These are phyloP conservation scores for Rhabdophis nuchalis DNA, from an alignment of 2,797 vertebrate genomes.

Conservation along the genomic window DNA sequence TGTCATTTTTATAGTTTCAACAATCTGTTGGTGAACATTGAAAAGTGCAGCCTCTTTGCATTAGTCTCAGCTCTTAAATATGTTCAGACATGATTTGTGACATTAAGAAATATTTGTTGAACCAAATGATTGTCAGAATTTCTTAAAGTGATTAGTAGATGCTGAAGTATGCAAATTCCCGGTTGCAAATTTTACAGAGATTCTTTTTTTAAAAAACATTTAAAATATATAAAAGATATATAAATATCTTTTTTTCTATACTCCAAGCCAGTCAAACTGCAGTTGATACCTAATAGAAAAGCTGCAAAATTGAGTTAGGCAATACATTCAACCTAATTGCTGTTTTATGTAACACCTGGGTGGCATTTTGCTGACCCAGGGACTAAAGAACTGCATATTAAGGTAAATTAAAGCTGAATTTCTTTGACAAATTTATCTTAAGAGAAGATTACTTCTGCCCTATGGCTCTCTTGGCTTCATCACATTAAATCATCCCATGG, in stretches of 20 bases:
- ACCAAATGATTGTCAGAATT: slow-evolving; percentile 10
- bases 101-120: slow-evolving; percentile 5
- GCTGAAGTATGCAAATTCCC: background rate
- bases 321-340: background rate
- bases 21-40: background rate
- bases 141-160: slow-evolving; percentile 7
- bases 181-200: background rate
- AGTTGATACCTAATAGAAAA: background rate
- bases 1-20: background rate
- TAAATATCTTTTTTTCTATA: background rate
- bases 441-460: slow-evolving; percentile 4
- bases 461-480: background rate
- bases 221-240: background rate
- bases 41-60: background rate
- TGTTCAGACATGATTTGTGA: background rate
- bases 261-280: background rate
- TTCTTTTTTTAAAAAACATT: slow-evolving; percentile 3
- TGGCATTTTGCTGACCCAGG: slow-evolving; percentile 9
- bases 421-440: slow-evolving; percentile 28
- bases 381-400: background rate
- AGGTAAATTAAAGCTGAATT: slow-evolving; percentile 12
- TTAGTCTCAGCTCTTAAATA: slow-evolving; percentile 17
- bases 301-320: background rate
- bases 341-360: background rate
- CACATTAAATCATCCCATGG: background rate